phyloP scores from a whole-genome alignment of 2,113 vertebrate genomes.

The Balaeniceps rex region DNA sequence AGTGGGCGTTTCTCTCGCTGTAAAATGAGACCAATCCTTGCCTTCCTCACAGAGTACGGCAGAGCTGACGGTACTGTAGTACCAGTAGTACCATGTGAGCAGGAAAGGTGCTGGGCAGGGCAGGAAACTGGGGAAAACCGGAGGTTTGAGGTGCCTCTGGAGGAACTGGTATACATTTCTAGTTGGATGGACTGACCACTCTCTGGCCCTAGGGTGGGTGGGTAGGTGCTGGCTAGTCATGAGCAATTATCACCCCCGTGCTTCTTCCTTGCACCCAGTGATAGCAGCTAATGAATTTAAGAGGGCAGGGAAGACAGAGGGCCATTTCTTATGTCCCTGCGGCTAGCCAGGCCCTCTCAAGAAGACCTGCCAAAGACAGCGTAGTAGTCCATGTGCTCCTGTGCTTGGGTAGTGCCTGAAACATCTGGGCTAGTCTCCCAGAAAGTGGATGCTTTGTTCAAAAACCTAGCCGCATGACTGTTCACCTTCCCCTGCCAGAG shows the following conservation, averaged over 20 bases:
- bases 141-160: neutral
- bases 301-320: neutral
- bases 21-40: neutral
- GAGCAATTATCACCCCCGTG: neutral
- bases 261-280: neutral
- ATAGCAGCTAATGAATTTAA: neutral
- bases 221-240: neutral
- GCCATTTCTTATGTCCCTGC: neutral
- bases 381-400: neutral
- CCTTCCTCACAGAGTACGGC: neutral
- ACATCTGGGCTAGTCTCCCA: neutral
- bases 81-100: neutral
- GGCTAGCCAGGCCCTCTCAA: neutral
- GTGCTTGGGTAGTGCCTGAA: neutral
- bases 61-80: neutral
- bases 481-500: neutral
- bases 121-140: neutral
- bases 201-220: neutral
- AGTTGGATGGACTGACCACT: too few relatives aligned
- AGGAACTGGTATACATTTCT: neutral
- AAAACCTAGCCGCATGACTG: neutral
- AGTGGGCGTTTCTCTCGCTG: neutral
- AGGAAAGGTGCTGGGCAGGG: neutral
- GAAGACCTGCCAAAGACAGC: neutral
- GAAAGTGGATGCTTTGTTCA: neutral